A percentile compares a stretch with the other conserved stretches of the same genome.
Conservation (phyloP, 2,797 vertebrate species). For the Dallia pectoralis region DNA sequence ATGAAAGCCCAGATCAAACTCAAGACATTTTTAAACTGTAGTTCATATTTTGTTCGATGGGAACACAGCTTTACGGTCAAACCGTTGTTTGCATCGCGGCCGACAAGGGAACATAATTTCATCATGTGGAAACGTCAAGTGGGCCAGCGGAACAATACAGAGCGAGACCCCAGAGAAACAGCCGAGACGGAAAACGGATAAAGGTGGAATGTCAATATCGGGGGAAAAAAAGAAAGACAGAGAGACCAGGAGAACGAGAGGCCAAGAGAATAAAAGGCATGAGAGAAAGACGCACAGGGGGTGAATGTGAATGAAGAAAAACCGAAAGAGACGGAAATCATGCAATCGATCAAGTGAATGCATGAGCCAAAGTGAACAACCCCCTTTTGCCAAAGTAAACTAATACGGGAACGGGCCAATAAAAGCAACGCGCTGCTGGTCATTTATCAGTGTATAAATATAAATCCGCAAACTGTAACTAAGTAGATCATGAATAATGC, state of each 20-base stretch:
- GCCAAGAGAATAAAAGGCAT: background rate
- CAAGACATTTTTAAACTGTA: slow-evolving; percentile 1
- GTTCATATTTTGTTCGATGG: slow-evolving; percentile 8
- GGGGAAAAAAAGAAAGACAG: background rate
- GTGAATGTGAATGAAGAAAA: background rate
- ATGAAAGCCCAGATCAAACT: slow-evolving; percentile 9
- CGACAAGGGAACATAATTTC: slow-evolving; percentile 28
- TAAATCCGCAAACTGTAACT: slow-evolving; percentile 32
- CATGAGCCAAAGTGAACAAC: background rate
- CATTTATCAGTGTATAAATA: slow-evolving; percentile 28
- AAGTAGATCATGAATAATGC: slow-evolving; percentile 26
- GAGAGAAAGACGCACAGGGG: background rate
- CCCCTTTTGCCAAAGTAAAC: background rate
- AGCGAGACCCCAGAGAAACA: background rate
- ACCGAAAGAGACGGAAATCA: background rate
- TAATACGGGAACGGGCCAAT: slow-evolving; percentile 22
- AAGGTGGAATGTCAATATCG: background rate
- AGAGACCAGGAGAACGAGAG: background rate
- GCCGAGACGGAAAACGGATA: background rate
- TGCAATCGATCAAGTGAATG: slow-evolving; percentile 1
- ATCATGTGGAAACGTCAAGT: slow-evolving; percentile 27
- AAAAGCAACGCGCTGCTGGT: slow-evolving; percentile 26
- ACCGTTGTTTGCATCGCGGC: slow-evolving; percentile 33
- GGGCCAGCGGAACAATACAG: slow-evolving; percentile 1
- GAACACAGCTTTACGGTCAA: slow-evolving; percentile 30